A percentile compares a stretch with the other conserved stretches of the same genome.
These are phyloP conservation scores for Hesperophylax magnus DNA, from an alignment of 1,140 invertebrate genomes.

Conservation along the genomic window DNA sequence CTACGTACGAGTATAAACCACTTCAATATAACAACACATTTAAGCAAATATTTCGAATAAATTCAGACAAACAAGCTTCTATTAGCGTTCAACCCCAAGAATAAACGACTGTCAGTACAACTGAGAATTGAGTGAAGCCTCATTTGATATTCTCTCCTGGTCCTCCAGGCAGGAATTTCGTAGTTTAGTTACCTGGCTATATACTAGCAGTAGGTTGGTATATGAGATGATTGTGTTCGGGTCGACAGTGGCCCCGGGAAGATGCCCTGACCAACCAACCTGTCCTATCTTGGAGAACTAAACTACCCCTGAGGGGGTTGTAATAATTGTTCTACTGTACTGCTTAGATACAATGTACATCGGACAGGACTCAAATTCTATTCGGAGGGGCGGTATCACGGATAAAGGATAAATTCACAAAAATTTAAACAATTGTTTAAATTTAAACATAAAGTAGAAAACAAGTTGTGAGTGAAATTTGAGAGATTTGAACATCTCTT, in stretches of 20 bases:
- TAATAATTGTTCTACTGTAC: slow-evolving; percentile 12
- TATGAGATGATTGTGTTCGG: slow-evolving; percentile 7
- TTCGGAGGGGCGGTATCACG: not conserved
- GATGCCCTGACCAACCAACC: slow-evolving; percentile 13
- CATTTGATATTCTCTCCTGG: slow-evolving; percentile 17
- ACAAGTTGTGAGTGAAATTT: too few species aligned
- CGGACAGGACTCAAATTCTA: slow-evolving; percentile 6
- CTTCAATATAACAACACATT: too few species aligned
- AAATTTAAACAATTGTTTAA: too few species aligned
- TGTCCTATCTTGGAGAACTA: slow-evolving; percentile 3
- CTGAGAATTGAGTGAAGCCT: not conserved
- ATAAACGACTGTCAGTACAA: too few species aligned
- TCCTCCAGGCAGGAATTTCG: not conserved
- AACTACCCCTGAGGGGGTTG: not conserved
- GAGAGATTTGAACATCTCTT: too few species aligned
- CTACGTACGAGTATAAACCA: too few species aligned
- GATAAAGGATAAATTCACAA: not conserved
- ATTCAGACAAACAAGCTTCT: too few species aligned
- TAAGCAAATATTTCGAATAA: too few species aligned
- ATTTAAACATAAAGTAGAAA: too few species aligned
- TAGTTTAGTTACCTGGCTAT: not conserved
- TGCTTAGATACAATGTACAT: not conserved
- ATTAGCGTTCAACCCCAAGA: too few species aligned
- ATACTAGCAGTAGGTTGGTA: not conserved
- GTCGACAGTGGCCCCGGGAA: not conserved